Conservation (phyloP, 2,888 invertebrate genomes). For the Protonemura montana region DNA sequence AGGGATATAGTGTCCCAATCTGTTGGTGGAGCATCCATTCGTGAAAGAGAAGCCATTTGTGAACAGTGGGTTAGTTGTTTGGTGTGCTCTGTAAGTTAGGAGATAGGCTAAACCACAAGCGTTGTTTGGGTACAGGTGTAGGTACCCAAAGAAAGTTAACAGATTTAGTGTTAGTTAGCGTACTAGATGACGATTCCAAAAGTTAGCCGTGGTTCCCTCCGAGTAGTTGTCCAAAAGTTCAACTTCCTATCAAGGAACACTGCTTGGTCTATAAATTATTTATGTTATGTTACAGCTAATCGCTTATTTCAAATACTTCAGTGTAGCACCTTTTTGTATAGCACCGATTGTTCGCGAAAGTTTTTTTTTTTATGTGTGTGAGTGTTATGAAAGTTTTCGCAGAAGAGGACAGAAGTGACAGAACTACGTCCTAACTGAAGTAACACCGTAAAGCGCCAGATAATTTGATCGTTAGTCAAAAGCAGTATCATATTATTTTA, state of each 20-base stretch:
- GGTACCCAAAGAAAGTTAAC: neutral
- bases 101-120: neutral
- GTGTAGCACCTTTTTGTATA: neutral
- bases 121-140: constrained; percentile 2
- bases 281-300: neutral
- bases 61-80: neutral
- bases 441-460: neutral
- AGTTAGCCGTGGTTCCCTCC: neutral
- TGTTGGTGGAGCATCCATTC: neutral
- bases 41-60: neutral
- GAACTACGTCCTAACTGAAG: neutral
- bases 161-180: neutral
- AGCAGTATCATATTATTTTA: neutral
- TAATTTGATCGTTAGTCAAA: neutral
- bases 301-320: neutral
- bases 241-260: constrained; percentile 5
- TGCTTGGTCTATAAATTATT: neutral
- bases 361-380: neutral
- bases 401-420: neutral
- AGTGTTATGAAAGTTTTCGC: neutral
- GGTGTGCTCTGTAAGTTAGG: neutral
- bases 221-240: neutral
- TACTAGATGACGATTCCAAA: constrained; percentile 7
- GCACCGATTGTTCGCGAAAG: neutral
- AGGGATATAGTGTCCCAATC: neutral